These are phyloP conservation scores for Eurytoma californica DNA, from an alignment of 2,888 invertebrate species.

Conservation along the genomic window DNA sequence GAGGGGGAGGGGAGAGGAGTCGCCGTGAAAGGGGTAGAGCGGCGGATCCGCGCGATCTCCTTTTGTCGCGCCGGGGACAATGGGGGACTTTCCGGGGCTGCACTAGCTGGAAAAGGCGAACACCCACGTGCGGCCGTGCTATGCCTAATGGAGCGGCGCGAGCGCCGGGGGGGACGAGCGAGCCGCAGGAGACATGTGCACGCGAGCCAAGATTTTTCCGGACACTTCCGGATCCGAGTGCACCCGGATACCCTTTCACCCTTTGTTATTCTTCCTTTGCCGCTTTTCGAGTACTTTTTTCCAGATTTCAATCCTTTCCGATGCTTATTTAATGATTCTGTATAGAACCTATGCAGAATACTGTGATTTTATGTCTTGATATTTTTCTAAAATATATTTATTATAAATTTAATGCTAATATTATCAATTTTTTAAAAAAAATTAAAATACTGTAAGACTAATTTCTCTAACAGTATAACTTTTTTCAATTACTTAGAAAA, in stretches of 20 bases:
- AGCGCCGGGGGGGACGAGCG: not conserved
- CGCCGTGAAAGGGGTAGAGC: not conserved
- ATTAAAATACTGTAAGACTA: no score
- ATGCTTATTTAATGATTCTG: no score
- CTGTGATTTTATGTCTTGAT: no score
- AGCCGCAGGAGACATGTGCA: not conserved
- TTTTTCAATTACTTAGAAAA: no score
- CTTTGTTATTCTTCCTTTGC: constrained; percentile 4
- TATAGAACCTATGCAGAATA: no score
- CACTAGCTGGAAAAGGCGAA: constrained; percentile 51
- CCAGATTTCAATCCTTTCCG: not conserved
- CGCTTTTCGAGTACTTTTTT: not conserved
- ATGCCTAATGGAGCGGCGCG: constrained; percentile 29
- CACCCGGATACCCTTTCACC: constrained; percentile 30
- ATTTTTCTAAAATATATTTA: no score
- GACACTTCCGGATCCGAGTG: constrained; percentile 13
- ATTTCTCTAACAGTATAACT: no score
- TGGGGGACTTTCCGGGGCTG: constrained; percentile 13
- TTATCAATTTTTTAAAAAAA: not conserved
- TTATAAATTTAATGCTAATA: no score
- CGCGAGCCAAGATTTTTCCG: not conserved
- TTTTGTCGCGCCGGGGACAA: constrained; percentile 2
- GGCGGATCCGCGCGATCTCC: not conserved
- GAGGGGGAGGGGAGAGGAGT: constrained; percentile 21
- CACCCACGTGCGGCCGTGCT: constrained; percentile 41